These are phyloP conservation scores for Artemia sinica DNA, from an alignment of 2,888 invertebrate species.

Conservation along the genomic window DNA sequence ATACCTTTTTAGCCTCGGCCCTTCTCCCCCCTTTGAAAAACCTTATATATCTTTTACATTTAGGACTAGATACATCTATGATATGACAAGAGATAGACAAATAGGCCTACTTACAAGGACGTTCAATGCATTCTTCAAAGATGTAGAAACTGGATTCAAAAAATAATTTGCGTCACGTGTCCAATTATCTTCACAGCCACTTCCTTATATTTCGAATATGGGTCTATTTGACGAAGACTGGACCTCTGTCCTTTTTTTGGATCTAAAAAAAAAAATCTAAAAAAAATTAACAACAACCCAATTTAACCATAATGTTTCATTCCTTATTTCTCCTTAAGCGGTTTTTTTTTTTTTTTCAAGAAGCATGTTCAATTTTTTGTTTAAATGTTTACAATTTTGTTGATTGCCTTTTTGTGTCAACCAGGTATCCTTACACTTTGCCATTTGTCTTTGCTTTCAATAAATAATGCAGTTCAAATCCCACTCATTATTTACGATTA, in stretches of 20 bases:
- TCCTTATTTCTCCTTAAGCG: not conserved
- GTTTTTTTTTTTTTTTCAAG: not conserved
- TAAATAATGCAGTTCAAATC: no score
- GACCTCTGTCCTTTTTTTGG: not conserved
- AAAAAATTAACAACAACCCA: not conserved
- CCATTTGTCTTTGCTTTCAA: no score
- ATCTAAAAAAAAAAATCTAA: not conserved
- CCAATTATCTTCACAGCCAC: not conserved
- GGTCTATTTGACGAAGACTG: not conserved
- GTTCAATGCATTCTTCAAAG: not conserved
- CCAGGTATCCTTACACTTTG: no score
- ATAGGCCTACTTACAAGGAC: not conserved
- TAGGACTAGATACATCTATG: not conserved
- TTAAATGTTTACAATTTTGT: no score
- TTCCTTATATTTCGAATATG: conserved; percentile 1
- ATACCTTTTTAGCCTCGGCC: no score
- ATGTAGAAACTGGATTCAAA: not conserved
- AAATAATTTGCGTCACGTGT: not conserved
- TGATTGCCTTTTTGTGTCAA: no score
- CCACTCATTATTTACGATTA: no score
- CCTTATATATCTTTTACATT: not conserved
- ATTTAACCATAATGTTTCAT: no score
- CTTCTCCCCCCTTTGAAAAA: not conserved
- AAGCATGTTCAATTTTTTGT: no score
- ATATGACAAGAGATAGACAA: not conserved